A percentile compares a stretch with the other conserved stretches of the same genome.
Evolutionary conservation across 2,113 vertebrate genomes (phyloP).

Genomic region (Promerops cafer): DNA sequence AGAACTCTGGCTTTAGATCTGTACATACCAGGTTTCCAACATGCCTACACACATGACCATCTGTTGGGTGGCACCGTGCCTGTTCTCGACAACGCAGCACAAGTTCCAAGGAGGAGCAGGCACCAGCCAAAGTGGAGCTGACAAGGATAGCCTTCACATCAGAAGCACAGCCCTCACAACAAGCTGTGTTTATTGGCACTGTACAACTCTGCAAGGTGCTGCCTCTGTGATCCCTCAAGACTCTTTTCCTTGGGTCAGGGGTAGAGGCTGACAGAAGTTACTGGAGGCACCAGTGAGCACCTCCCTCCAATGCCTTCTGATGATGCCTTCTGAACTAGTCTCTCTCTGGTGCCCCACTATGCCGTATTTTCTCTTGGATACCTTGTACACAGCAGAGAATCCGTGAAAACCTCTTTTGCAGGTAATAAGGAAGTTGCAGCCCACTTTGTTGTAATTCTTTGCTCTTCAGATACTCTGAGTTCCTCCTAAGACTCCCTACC

Average conservation of each 20-base stretch:
- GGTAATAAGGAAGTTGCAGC: neutral
- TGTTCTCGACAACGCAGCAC: neutral
- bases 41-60: conserved; percentile 18
- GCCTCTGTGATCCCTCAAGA: neutral
- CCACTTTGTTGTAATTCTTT: neutral
- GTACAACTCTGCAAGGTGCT: neutral
- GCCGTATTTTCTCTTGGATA: neutral
- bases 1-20: neutral
- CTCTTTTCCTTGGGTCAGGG: neutral
- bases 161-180: neutral
- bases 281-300: too few relatives aligned
- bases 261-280: neutral
- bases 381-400: neutral
- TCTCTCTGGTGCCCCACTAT: neutral
- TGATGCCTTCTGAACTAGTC: neutral
- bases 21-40: neutral
- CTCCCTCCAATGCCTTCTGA: neutral
- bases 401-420: neutral
- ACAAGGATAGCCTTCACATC: neutral
- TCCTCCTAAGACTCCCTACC: neutral
- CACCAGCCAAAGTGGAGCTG: neutral
- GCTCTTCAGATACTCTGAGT: neutral
- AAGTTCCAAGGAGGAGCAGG: neutral
- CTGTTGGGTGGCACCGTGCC: neutral
- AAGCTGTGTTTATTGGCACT: neutral